These are phyloP conservation scores for Hydractinia symbiolongicarpus DNA, from an alignment of 30 jellyfish, hydroid and myxozoan species.

Conservation along the genomic window DNA sequence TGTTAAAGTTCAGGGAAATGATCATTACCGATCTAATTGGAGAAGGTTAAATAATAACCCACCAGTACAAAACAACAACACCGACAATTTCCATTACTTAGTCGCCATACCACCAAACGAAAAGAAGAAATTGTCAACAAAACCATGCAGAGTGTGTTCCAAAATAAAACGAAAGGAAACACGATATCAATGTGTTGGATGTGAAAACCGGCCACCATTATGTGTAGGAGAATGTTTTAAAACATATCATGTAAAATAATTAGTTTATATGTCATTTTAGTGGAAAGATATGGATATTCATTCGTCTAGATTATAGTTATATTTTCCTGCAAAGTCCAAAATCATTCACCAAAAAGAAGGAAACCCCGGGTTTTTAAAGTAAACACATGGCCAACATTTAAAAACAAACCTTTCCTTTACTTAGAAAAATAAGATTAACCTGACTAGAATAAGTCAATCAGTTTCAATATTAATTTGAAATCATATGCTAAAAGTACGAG, in stretches of 20 bases:
- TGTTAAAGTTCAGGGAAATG: constrained; percentile 24
- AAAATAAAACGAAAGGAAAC: constrained; percentile 27
- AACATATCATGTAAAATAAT: constrained; percentile 14
- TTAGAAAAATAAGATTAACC: too few species aligned
- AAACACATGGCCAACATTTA: not conserved
- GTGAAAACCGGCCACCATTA: constrained; percentile 34
- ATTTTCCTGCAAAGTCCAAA: not conserved
- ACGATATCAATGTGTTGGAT: constrained; percentile 32
- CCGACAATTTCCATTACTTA: constrained; percentile 13
- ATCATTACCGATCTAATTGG: constrained; percentile 19
- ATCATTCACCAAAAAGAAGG: not conserved
- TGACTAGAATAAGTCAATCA: too few species aligned
- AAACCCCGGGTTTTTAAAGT: not conserved
- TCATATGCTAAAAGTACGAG: too few species aligned
- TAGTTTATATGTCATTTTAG: too few species aligned
- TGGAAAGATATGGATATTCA: too few species aligned
- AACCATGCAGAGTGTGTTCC: constrained; percentile 29
- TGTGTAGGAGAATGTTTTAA: constrained; percentile 20
- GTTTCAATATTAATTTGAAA: too few species aligned
- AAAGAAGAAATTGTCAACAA: constrained; percentile 27
- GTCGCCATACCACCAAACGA: constrained; percentile 22
- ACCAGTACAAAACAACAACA: not conserved
- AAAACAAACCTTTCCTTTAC: too few species aligned
- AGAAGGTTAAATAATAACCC: not conserved
- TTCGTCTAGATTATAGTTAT: too few species aligned